A percentile compares a stretch with the other conserved stretches of the same genome.
Conservation (phyloP, 2,888 invertebrate genomes). For the Leptinotarsa tumamoca region DNA sequence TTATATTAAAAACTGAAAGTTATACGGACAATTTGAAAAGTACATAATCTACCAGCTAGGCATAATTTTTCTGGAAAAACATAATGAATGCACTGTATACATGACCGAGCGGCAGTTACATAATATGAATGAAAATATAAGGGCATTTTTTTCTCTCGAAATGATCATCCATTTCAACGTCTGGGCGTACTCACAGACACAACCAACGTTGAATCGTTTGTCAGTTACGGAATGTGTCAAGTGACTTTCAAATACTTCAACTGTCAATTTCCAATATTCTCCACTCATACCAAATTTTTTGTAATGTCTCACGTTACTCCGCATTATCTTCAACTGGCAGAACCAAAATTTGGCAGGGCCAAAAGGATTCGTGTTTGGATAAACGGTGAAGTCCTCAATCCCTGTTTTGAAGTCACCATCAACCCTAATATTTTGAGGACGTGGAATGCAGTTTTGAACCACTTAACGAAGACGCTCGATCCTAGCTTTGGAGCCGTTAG, state of each 20-base stretch:
- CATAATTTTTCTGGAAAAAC: too few relatives aligned
- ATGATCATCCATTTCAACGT: not conserved
- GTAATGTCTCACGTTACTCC: not conserved
- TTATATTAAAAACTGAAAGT: too few relatives aligned
- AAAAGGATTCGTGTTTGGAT: conserved; percentile 41
- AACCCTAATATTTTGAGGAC: conserved; percentile 43
- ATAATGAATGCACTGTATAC: too few relatives aligned
- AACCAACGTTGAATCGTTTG: not conserved
- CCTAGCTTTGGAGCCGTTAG: conserved; percentile 38
- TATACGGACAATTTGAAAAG: too few relatives aligned
- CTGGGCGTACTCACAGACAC: not conserved
- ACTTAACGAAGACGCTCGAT: conserved; percentile 33
- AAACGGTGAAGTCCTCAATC: conserved; percentile 33
- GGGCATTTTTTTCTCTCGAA: not conserved
- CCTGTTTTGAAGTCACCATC: conserved; percentile 34
- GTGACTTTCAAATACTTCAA: too few relatives aligned
- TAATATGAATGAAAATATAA: too few relatives aligned
- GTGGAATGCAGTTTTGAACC: conserved; percentile 36
- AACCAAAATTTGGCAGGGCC: conserved; percentile 39
- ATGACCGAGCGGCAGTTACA: too few relatives aligned
- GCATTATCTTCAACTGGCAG: conserved; percentile 25
- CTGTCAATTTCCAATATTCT: not conserved
- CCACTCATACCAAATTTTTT: not conserved
- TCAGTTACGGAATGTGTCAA: not conserved
- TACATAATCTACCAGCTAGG: too few relatives aligned